These are phyloP conservation scores for Falco biarmicus DNA, from an alignment of 2,797 vertebrate species.

Conservation along the genomic window DNA sequence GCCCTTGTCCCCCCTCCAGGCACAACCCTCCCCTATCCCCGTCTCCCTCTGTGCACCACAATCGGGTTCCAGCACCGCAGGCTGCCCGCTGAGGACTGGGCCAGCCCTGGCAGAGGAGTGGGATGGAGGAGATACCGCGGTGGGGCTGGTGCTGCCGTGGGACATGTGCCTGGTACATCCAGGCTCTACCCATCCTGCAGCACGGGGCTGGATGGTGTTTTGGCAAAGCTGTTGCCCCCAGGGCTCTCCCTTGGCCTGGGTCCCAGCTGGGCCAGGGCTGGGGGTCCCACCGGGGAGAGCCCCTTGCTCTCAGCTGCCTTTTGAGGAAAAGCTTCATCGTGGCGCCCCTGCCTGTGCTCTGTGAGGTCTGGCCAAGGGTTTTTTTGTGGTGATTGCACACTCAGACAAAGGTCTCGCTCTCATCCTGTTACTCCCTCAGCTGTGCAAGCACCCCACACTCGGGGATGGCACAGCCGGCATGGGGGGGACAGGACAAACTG, in stretches of 20 bases:
- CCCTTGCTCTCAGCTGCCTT: neutral
- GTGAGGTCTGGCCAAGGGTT: neutral
- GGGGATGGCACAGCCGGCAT: neutral
- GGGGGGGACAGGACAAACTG: neutral
- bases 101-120: rapidly evolving
- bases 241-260: neutral
- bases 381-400: rapidly evolving
- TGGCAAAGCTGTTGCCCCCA: rapidly evolving
- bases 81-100: conserved; percentile 77
- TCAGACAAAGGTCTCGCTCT: neutral
- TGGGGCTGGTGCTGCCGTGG: rapidly evolving
- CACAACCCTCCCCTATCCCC: rapidly evolving
- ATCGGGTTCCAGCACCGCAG: conserved; percentile 78
- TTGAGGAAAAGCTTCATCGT: rapidly evolving
- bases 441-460: rapidly evolving
- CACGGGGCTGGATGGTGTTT: rapidly evolving
- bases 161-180: rapidly evolving
- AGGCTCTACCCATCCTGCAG: rapidly evolving
- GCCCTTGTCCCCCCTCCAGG: rapidly evolving
- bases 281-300: neutral
- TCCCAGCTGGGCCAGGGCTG: neutral
- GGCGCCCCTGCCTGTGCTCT: neutral
- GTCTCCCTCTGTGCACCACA: conserved; percentile 3
- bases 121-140: rapidly evolving
- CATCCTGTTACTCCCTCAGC: neutral